Conservation (phyloP, 2,113 vertebrate species). For the Pogona vitticeps region DNA sequence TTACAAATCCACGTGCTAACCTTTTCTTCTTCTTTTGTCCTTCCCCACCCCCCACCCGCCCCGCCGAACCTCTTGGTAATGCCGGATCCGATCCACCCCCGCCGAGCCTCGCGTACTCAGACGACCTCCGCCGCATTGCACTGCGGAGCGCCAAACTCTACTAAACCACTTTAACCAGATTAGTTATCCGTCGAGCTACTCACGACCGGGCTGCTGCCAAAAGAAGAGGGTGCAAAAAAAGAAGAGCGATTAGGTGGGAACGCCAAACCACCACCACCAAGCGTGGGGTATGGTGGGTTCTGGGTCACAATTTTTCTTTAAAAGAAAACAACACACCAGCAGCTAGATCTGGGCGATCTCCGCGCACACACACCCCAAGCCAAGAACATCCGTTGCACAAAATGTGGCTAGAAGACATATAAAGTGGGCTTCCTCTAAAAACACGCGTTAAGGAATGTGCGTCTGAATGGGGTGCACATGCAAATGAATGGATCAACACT, state of each 20-base stretch:
- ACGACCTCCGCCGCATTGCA: neutral
- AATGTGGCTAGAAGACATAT: too few species aligned
- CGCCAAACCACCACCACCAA: too few species aligned
- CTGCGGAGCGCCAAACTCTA: too few species aligned
- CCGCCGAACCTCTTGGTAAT: fast-evolving
- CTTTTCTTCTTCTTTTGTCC: too few species aligned
- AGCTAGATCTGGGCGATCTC: neutral
- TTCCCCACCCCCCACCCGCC: neutral
- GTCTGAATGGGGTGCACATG: too few species aligned
- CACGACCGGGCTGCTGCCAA: neutral
- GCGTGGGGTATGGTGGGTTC: neutral
- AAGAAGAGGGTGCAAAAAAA: neutral
- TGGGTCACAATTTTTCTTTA: neutral
- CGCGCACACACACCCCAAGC: too few species aligned
- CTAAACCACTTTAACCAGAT: neutral
- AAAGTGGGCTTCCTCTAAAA: too few species aligned
- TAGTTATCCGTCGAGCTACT: neutral
- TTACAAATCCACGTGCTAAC: neutral
- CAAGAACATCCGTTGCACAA: too few species aligned
- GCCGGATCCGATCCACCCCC: neutral
- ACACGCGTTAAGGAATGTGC: too few species aligned
- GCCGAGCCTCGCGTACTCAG: neutral
- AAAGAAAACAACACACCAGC: neutral
- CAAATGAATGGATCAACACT: neutral
- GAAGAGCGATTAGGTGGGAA: neutral